Percentiles rank a stretch among this genome's conserved stretches.
phyloP scores from a whole-genome alignment of 2,888 invertebrate species.

The Pedicia rivosa region DNA sequence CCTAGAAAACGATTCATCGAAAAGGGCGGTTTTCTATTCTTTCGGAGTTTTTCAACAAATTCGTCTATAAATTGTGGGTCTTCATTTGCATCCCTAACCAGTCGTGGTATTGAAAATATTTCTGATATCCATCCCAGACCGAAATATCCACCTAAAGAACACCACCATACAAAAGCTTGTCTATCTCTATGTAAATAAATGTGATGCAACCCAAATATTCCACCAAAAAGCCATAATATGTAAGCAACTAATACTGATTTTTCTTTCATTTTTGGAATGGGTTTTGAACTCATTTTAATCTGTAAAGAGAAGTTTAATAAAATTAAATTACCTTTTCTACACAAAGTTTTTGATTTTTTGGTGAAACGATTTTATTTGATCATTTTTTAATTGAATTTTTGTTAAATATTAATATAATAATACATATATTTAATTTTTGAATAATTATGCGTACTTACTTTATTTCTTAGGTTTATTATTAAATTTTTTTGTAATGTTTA shows the following conservation, averaged over 20 bases:
- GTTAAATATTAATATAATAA: too few relatives aligned
- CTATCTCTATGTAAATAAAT: constrained; percentile 76
- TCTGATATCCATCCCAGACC: constrained; percentile 81
- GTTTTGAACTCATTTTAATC: too few relatives aligned
- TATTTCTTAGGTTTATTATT: too few relatives aligned
- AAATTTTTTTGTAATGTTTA: too few relatives aligned
- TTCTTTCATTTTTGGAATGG: too few relatives aligned
- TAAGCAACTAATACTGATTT: constrained; percentile 59
- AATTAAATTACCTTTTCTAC: too few relatives aligned
- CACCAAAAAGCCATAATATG: constrained; percentile 73
- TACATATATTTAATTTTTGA: too few relatives aligned
- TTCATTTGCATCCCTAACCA: constrained; percentile 68
- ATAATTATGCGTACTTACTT: too few relatives aligned
- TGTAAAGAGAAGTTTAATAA: too few relatives aligned
- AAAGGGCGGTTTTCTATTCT: constrained; percentile 63
- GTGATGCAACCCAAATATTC: constrained; percentile 78
- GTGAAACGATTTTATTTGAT: too few relatives aligned
- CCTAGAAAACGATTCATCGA: constrained; percentile 62
- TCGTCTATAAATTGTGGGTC: constrained; percentile 49
- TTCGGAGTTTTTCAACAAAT: constrained; percentile 43
- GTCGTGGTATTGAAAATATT: constrained; percentile 65
- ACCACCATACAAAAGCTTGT: constrained; percentile 84
- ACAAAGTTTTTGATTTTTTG: too few relatives aligned
- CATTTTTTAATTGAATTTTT: too few relatives aligned
- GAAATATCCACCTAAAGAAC: constrained; percentile 69